These are phyloP conservation scores for Thrips palmi DNA, from an alignment of 1,140 invertebrate genomes.

Conservation along the genomic window DNA sequence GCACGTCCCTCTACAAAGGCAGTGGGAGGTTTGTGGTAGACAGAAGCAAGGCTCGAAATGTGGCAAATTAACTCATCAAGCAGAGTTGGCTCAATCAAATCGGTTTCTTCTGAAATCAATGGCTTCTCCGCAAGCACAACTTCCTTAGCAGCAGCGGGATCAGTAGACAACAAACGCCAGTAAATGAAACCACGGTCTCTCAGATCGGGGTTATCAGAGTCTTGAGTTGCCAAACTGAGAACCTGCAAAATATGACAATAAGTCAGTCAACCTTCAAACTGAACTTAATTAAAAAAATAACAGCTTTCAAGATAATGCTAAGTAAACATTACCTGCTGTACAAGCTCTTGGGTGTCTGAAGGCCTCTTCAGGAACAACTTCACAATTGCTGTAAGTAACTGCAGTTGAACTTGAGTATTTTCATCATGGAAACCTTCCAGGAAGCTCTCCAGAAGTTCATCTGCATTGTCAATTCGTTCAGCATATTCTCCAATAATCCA, in stretches of 20 bases:
- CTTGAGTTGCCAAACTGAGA: slow-evolving; percentile 82
- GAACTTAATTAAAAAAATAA: slow-evolving; percentile 1
- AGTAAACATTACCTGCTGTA: slow-evolving; percentile 44
- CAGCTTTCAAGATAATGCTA: not conserved
- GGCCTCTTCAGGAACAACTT: slow-evolving; percentile 97
- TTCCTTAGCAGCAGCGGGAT: slow-evolving; percentile 96
- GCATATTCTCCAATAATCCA: slow-evolving; percentile 99
- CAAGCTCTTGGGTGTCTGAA: slow-evolving; percentile 94
- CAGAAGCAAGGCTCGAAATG: slow-evolving; percentile 93
- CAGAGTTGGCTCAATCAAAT: slow-evolving; percentile 91
- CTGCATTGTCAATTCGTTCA: slow-evolving; percentile 98
- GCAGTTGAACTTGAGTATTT: slow-evolving; percentile 96
- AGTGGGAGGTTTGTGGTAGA: slow-evolving; percentile 98
- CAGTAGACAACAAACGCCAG: slow-evolving; percentile 95
- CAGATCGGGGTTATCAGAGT: slow-evolving; percentile 98
- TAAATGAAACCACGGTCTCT: slow-evolving; percentile 99
- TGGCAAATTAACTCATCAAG: slow-evolving; percentile 98
- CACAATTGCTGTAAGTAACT: slow-evolving; percentile 93
- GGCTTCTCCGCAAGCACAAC: slow-evolving; percentile 99
- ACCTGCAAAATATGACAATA: slow-evolving; percentile 34
- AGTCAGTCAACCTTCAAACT: not conserved
- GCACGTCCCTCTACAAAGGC: slow-evolving; percentile 87
- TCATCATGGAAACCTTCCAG: slow-evolving; percentile 99
- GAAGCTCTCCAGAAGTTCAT: slow-evolving; percentile 95
- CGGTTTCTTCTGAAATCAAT: slow-evolving; percentile 97